phyloP scores from a whole-genome alignment of 2,888 invertebrate species.

The Clostera curtula region DNA sequence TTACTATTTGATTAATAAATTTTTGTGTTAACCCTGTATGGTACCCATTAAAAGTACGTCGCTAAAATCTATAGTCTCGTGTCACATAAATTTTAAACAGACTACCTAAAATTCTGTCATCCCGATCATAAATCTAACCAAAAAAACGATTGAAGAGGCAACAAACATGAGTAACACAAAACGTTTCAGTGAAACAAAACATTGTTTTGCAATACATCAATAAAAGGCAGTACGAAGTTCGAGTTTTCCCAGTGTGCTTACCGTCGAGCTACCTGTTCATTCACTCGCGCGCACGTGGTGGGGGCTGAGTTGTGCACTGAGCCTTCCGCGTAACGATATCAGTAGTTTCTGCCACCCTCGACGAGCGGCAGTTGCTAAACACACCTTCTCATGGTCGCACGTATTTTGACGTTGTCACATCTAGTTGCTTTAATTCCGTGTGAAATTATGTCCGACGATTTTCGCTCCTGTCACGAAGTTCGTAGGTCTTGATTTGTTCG shows the following conservation, averaged over 20 bases:
- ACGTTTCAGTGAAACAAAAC: constrained; percentile 2
- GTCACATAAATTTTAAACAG: no score
- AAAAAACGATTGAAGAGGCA: not conserved
- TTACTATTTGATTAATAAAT: no score
- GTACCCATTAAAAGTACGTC: no score
- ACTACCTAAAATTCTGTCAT: not conserved
- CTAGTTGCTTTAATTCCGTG: constrained; percentile 43
- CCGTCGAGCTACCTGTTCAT: constrained; percentile 66
- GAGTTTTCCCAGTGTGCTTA: constrained; percentile 37
- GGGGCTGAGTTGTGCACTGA: constrained; percentile 57
- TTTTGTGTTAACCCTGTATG: no score
- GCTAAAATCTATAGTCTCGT: no score
- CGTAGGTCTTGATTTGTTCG: constrained; percentile 1
- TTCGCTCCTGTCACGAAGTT: constrained; percentile 17
- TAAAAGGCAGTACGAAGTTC: constrained; percentile 19
- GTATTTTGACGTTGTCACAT: constrained; percentile 52
- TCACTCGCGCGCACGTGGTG: constrained; percentile 55
- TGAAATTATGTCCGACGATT: constrained; percentile 23
- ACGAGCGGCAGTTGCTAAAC: constrained; percentile 66
- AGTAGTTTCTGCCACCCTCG: constrained; percentile 71
- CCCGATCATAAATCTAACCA: not conserved
- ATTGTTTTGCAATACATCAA: constrained; percentile 5
- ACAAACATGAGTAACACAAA: constrained; percentile 8
- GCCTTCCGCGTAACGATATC: constrained; percentile 73
- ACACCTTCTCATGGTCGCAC: constrained; percentile 68